Evolutionary conservation across 2,888 invertebrate species (phyloP), one percentile per base, ranked within the genome.

Genomic region (Chouioia cunea): DNA sequence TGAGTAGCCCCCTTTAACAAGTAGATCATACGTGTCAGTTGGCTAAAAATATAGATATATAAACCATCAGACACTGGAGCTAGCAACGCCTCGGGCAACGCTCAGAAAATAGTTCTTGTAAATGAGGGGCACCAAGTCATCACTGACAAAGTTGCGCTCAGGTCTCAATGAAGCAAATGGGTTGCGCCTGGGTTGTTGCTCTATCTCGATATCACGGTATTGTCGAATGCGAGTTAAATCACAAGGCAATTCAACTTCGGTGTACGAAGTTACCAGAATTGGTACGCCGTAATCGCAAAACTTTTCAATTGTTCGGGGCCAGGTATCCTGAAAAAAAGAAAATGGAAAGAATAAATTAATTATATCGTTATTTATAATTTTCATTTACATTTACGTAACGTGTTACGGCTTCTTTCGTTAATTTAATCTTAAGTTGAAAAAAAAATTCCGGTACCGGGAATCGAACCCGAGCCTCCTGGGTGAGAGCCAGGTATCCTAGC

Each of bases 71-170:
- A n/a, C 12, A 8, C 56, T n/a, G 22, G 2, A 15, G 16, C 36
- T 0, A 16, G 2, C 27, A 12, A 47, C 52, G 44, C 71, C 74
- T 53, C 60, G 68, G 14, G 43, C 65, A 0, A 69, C 56, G 36
- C 65, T 66, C 18, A 74, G 23, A 83, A 89, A 91, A 82, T 90
- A 90, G 85, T 93, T 93, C 80, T 93, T 93, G 79, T 91, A 93
- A 79, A 93, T 88, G 69, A 93, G 84, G 0, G 93, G 93, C 57
- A 88, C 89, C 56, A 89, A 89, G 73, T 93, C 90, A 77, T 93
- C 93, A 6, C 91, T 91, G 15, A 93, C 91, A 75, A 93, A 92
- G 79, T 93, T 93, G 58, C 93, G 88, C 76, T 92, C 92, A 0
- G 93, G 93, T 73, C 91, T 88, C 0, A 90, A 88, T 53, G 93